These are phyloP conservation scores for Drosophila dives DNA, from an alignment of 2,888 invertebrate species.

Conservation along the genomic window DNA sequence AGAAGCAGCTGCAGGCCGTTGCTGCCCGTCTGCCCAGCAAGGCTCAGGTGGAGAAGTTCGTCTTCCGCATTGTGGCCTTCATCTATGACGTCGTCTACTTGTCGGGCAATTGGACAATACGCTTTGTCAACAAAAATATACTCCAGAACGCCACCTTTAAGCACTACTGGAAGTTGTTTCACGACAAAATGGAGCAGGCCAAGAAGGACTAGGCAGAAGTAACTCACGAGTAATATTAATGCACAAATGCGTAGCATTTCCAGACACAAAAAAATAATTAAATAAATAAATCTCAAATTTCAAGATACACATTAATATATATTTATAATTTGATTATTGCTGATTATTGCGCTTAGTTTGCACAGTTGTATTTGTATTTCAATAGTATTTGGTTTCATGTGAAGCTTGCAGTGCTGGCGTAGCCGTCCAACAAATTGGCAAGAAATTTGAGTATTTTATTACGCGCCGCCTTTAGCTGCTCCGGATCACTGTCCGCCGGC, in stretches of 20 bases:
- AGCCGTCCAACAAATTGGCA: slow-evolving; percentile 57
- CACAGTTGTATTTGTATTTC: slow-evolving; percentile 9
- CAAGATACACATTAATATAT: slow-evolving; percentile 8
- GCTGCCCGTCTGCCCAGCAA: slow-evolving; percentile 71
- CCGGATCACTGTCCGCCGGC: slow-evolving; percentile 88
- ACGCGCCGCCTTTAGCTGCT: slow-evolving; percentile 89
- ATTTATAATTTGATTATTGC: slow-evolving; percentile 1
- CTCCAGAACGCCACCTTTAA: slow-evolving; percentile 65
- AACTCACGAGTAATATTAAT: background rate
- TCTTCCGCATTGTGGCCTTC: slow-evolving; percentile 79
- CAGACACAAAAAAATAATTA: slow-evolving; percentile 14
- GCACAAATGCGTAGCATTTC: slow-evolving; percentile 2
- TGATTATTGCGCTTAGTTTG: slow-evolving; percentile 14
- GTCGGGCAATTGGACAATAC: slow-evolving; percentile 53
- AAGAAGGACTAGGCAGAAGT: slow-evolving; percentile 62
- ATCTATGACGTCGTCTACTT: slow-evolving; percentile 74
- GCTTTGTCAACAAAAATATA: slow-evolving; percentile 63
- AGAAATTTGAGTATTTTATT: slow-evolving; percentile 86
- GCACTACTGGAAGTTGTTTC: slow-evolving; percentile 71
- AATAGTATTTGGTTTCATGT: slow-evolving; percentile 26
- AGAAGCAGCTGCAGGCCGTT: slow-evolving; percentile 56
- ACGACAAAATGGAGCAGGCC: slow-evolving; percentile 78
- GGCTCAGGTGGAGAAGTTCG: slow-evolving; percentile 76
- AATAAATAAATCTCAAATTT: slow-evolving; percentile 45
- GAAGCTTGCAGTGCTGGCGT: slow-evolving; percentile 43